A percentile compares a stretch with the other conserved stretches of the same genome.
Conservation (phyloP, 2,113 vertebrate genomes). For the Gambusia affinis region DNA sequence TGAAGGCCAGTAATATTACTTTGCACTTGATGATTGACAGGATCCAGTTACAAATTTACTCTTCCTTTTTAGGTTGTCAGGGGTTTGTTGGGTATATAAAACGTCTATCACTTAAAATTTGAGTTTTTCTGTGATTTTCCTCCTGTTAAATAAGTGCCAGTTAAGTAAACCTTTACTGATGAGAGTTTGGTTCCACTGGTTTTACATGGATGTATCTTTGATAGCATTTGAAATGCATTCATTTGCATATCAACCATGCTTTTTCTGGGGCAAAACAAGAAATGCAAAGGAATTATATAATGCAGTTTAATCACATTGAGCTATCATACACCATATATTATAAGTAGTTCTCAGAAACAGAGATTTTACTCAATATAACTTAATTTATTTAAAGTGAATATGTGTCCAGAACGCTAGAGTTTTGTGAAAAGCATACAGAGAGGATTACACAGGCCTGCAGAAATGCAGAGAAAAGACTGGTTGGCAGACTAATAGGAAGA, state of each 20-base stretch:
- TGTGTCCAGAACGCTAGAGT: background rate
- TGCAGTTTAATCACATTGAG: no score
- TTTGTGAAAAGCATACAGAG: conserved; percentile 4
- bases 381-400: no score
- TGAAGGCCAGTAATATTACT: no score
- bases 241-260: background rate
- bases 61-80: no score
- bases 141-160: background rate
- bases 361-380: no score
- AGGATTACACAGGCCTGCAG: conserved; percentile 53
- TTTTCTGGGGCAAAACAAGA: no score
- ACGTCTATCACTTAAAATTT: background rate
- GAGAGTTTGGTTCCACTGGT: background rate
- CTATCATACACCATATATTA: no score
- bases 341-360: no score
- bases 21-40: no score
- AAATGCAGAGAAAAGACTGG: conserved; percentile 41
- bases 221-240: background rate
- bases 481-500: conserved; percentile 39
- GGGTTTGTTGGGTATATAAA: background rate
- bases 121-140: background rate
- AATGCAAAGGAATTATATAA: no score
- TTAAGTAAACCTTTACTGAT: background rate
- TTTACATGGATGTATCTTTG: background rate
- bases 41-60: no score